These are phyloP conservation scores for Brachionus plicatilis DNA, from an alignment of 1,140 invertebrate genomes.

Conservation along the genomic window DNA sequence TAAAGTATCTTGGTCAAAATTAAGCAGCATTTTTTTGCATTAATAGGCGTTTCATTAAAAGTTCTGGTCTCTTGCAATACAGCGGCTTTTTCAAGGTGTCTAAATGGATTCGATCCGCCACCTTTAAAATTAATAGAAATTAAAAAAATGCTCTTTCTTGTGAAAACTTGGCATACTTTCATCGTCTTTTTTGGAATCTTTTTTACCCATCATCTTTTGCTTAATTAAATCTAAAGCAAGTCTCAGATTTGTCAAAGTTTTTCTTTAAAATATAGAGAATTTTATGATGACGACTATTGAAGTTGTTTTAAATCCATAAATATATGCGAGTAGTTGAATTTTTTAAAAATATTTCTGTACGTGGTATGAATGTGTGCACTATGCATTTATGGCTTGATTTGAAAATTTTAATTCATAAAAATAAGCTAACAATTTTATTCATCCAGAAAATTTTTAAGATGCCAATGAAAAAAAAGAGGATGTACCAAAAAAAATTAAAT, in stretches of 20 bases:
- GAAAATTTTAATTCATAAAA: background rate
- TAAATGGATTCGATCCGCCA: constrained; percentile 15
- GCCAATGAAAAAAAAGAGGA: too few species aligned
- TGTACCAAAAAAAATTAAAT: too few species aligned
- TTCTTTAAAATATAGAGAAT: background rate
- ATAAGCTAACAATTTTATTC: background rate
- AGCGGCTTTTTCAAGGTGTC: constrained; percentile 31
- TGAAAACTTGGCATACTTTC: background rate
- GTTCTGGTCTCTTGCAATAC: constrained; percentile 58
- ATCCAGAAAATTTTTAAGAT: too few species aligned
- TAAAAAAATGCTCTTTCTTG: background rate
- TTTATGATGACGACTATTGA: background rate
- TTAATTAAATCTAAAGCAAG: background rate
- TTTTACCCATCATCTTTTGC: constrained; percentile 21
- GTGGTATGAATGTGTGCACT: background rate
- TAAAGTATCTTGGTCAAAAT: constrained; percentile 95
- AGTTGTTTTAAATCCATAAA: background rate
- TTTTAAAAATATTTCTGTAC: background rate
- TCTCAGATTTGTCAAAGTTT: background rate
- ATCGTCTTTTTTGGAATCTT: constrained; percentile 29
- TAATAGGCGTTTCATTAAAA: constrained; percentile 95
- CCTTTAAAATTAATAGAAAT: background rate
- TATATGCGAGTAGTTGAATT: background rate
- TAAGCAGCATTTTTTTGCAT: constrained; percentile 87
- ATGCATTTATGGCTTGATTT: background rate